These are phyloP conservation scores for Lophochroa leadbeateri DNA, from an alignment of 2,113 vertebrate genomes.

Conservation along the genomic window DNA sequence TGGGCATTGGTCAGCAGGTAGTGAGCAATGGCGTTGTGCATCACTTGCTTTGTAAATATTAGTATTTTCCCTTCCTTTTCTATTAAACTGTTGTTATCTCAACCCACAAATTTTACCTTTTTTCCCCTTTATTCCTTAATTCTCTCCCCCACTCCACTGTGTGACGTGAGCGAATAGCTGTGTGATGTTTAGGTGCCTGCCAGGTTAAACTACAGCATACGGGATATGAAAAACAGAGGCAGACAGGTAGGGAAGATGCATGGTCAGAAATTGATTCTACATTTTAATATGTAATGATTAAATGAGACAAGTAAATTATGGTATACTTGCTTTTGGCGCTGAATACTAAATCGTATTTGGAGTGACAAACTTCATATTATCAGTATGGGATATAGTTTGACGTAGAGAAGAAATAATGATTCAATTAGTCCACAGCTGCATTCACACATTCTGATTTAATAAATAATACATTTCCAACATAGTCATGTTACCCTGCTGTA, in stretches of 20 bases:
- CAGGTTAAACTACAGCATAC: not conserved
- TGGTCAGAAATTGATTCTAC: not conserved
- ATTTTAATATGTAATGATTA: not conserved
- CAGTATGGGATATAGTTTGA: not conserved
- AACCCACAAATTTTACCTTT: not conserved
- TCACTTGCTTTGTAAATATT: not conserved
- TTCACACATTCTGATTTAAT: not conserved
- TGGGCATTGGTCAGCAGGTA: not conserved
- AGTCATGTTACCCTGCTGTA: not conserved
- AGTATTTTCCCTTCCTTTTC: not conserved
- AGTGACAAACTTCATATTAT: not conserved
- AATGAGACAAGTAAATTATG: not conserved
- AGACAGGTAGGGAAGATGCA: not conserved
- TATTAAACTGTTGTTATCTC: not conserved
- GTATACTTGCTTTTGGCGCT: not conserved
- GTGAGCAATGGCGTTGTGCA: fast-evolving
- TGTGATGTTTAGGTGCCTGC: not conserved
- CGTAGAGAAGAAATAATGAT: not conserved
- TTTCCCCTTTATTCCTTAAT: not conserved
- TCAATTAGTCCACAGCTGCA: not conserved
- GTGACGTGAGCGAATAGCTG: not conserved
- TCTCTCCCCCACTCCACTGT: not conserved
- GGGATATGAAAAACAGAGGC: not conserved
- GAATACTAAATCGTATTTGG: not conserved
- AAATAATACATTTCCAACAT: not conserved